These are phyloP conservation scores for Magallana angulata DNA, from an alignment of 1,140 invertebrate genomes.

Conservation along the genomic window DNA sequence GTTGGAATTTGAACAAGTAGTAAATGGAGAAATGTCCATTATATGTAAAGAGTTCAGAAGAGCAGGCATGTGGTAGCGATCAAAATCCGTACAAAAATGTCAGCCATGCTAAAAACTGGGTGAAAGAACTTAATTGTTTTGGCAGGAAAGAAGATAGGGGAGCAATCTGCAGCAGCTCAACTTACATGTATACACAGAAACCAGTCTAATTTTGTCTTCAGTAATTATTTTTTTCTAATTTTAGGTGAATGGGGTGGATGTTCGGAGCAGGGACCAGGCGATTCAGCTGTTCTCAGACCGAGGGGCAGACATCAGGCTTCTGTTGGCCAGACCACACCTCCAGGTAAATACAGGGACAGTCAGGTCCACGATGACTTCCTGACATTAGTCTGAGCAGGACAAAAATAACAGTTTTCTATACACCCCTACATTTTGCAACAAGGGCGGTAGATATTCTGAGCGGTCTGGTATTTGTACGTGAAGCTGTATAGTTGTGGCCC, in stretches of 20 bases:
- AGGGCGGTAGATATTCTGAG: no score
- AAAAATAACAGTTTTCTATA: no score
- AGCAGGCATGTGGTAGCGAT: neutral
- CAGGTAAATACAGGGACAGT: neutral
- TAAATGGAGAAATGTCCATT: conserved; percentile 23
- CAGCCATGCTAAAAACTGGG: conserved; percentile 3
- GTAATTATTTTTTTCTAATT: conserved; percentile 55
- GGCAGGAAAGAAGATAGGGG: neutral
- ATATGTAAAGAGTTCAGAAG: neutral
- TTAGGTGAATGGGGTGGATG: conserved; percentile 81
- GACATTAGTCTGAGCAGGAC: no score
- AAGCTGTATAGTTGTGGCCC: no score
- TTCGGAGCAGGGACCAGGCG: conserved; percentile 80
- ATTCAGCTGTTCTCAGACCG: conserved; percentile 80
- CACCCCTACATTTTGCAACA: no score
- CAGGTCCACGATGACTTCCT: no score
- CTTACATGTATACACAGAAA: conserved; percentile 17
- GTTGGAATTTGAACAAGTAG: neutral
- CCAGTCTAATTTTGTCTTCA: neutral
- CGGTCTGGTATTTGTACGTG: no score
- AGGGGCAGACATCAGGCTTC: conserved; percentile 78
- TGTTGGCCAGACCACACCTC: conserved; percentile 78
- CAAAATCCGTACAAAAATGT: conserved; percentile 10
- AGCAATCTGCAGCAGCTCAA: neutral
- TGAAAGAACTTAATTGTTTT: conserved; percentile 20